Evolutionary conservation across 35 echinoderm and acorn worm genomes (phyloP), one percentile per base, ranked within the genome.

Genomic region (Ophiothrix spiculata): DNA sequence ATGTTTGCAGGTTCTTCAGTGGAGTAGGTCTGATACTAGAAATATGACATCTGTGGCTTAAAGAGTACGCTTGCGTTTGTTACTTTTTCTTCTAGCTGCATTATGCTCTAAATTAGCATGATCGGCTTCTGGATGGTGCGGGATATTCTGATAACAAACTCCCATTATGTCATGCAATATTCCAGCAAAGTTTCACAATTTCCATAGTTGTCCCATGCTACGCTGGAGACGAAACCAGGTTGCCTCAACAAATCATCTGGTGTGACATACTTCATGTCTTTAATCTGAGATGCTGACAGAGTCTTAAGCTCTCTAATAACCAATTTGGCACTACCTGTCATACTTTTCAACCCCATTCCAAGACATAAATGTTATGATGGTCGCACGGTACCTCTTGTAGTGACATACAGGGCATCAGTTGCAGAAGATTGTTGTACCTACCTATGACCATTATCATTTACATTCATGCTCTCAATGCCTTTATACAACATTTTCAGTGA

Each of bases 251-350:
- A 56, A 13, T 42, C 80, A 82, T 56, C 56, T 11, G 80, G 80
- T 31, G 40, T 56, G 4, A 42, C 80, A 33, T 56, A 32, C 3
- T 39, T 13, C 21, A 4, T 37, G 38, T 80, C 78, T 32, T 29
- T 42, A 33, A 82, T 54, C 36, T 82, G 41, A n/a, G 41, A 42
- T 10, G 80, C 80, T 28, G 21, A 33, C 16, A 33, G 15, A 31
- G 80, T 82, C 56, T 82, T 42, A 31, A 82, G 40, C 56, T 82
- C 39, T 82, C 56, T 42, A n/a, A n/a, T n/a, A 49, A 82, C 40
- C 42, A 82, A 82, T 36, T 82, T 82, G 29, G 41, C 56, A 56
- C 39, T 82, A n/a, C 80, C 80, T 38, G 80, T 82, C 28, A 54
- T 38, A 54, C 28, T 82, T 56, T 82, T 82, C 42, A 82, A 42